These are phyloP conservation scores for Dorcus parallelipipedus DNA, from an alignment of 2,888 invertebrate genomes.

Conservation along the genomic window DNA sequence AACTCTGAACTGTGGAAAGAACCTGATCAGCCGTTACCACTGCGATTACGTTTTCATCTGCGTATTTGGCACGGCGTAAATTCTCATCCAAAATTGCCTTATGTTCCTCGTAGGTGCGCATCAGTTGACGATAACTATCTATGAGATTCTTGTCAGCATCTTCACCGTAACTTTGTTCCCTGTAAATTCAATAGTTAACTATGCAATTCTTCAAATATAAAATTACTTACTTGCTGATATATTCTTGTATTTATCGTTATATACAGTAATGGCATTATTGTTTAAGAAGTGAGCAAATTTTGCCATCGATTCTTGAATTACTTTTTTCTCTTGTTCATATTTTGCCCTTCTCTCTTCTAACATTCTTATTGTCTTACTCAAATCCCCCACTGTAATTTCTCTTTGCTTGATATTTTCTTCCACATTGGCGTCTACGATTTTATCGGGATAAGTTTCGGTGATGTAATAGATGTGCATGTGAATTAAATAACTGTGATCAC, in stretches of 20 bases:
- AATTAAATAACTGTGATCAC: conserved; percentile 33
- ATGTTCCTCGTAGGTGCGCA: conserved; percentile 31
- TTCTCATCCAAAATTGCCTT: conserved; percentile 31
- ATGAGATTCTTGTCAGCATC: conserved; percentile 25
- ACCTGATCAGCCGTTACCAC: conserved; percentile 30
- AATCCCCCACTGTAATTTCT: background rate
- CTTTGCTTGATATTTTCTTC: conserved; percentile 2
- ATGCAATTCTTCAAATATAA: too few relatives aligned
- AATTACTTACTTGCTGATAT: conserved; percentile 33
- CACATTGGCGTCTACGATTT: conserved; percentile 27
- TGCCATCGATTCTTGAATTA: conserved; percentile 34
- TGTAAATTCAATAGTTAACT: conserved; percentile 14
- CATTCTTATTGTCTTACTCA: background rate
- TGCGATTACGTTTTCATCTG: background rate
- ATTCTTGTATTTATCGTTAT: conserved; percentile 40
- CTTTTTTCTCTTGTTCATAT: conserved; percentile 31
- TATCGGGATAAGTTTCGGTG: conserved; percentile 33
- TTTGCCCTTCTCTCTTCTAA: conserved; percentile 2
- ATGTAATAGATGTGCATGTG: conserved; percentile 45
- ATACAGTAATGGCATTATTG: conserved; percentile 38
- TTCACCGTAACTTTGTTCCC: conserved; percentile 31
- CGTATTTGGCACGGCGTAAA: conserved; percentile 6
- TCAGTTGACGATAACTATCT: conserved; percentile 27
- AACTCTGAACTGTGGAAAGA: conserved; percentile 22
- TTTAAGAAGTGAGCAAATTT: conserved; percentile 41